phyloP scores from a whole-genome alignment of 2,113 vertebrate species.

The Hippopotamus amphibius region DNA sequence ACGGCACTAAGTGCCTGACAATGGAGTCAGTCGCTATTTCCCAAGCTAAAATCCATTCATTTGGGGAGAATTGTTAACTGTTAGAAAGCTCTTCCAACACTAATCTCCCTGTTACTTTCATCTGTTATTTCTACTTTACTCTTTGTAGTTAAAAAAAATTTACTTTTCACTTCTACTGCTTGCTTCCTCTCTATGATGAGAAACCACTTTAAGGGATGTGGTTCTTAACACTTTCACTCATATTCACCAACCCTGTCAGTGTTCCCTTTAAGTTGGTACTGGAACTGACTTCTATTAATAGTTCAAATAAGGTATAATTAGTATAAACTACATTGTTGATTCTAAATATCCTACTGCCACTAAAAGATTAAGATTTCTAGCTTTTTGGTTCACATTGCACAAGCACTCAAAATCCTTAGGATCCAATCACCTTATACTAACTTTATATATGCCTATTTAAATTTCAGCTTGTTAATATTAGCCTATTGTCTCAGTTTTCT shows the following conservation, averaged over 20 bases:
- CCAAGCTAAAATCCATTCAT: background rate
- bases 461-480: background rate
- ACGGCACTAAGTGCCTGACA: background rate
- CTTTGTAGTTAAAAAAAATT: background rate
- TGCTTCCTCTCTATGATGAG: background rate
- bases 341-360: slow-evolving; percentile 11
- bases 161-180: background rate
- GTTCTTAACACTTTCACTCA: background rate
- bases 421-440: background rate
- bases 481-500: background rate
- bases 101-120: background rate
- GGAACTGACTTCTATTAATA: background rate
- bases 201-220: background rate
- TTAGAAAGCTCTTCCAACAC: background rate
- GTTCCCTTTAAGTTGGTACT: background rate
- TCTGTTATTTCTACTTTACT: background rate
- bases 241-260: background rate
- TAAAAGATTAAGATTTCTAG: background rate
- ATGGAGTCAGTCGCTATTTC: background rate
- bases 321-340: background rate
- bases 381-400: background rate
- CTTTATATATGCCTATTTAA: background rate
- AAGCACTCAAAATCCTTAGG: background rate
- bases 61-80: background rate
- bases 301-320: background rate